These are phyloP conservation scores for Drosophila mulleri DNA, from an alignment of 2,888 invertebrate species.

Conservation along the genomic window DNA sequence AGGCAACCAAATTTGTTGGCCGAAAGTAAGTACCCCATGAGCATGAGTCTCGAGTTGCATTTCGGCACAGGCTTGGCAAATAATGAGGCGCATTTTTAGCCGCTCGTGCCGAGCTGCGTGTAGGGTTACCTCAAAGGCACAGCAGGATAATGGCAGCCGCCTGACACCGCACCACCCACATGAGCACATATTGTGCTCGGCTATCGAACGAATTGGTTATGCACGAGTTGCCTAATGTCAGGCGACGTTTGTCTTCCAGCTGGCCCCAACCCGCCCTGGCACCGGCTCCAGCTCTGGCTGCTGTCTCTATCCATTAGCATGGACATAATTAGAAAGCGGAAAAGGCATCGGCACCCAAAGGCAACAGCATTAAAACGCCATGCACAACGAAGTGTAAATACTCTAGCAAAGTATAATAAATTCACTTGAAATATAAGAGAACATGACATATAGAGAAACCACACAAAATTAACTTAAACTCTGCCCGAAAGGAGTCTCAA, in stretches of 20 bases:
- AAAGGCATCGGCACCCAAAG: constrained; percentile 37
- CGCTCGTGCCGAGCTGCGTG: constrained; percentile 19
- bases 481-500: no score
- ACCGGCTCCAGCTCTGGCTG: constrained; percentile 4
- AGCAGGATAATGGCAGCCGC: constrained; percentile 8
- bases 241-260: constrained; percentile 30
- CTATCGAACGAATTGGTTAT: constrained; percentile 53
- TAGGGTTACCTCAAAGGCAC: constrained; percentile 42
- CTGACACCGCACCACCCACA: neutral
- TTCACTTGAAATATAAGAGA: neutral
- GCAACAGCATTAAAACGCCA: neutral
- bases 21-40: no score
- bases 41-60: neutral
- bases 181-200: neutral
- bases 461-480: no score
- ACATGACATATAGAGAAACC: neutral
- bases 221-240: constrained; percentile 61
- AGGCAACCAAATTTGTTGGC: neutral
- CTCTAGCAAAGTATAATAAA: neutral
- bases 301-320: constrained; percentile 55
- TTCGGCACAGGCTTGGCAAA: constrained; percentile 32
- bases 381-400: neutral
- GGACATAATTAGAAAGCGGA: constrained; percentile 74
- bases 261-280: constrained; percentile 2
- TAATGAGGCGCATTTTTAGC: constrained; percentile 57